phyloP scores from a whole-genome alignment of 1,140 invertebrate genomes.

The Heliconius hermathena region DNA sequence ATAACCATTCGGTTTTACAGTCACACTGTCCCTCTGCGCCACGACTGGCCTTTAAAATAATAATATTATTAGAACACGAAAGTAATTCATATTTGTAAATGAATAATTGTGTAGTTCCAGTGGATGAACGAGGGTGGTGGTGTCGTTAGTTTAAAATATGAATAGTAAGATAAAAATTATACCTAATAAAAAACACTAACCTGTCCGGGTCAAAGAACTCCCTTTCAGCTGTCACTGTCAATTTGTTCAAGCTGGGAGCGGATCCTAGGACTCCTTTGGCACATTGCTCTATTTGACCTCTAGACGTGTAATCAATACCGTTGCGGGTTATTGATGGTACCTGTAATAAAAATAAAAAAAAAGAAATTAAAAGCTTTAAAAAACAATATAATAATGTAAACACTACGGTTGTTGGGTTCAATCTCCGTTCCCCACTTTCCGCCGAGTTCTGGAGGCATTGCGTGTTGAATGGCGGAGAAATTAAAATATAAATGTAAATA shows the following conservation, averaged over 20 bases:
- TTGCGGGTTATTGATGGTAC: conserved; percentile 1
- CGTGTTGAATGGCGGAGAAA: too few species aligned
- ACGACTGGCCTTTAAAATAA: too few species aligned
- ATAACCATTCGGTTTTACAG: too few species aligned
- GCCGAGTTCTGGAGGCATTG: too few species aligned
- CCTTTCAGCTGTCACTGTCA: background rate
- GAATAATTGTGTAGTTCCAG: too few species aligned
- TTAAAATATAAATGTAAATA: too few species aligned
- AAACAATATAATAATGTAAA: background rate
- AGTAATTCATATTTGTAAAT: too few species aligned
- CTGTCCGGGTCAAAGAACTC: background rate
- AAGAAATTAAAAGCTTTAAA: background rate
- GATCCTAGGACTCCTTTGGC: background rate
- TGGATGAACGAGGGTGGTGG: too few species aligned
- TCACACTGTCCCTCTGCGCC: too few species aligned
- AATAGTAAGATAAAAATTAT: background rate
- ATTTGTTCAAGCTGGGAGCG: background rate
- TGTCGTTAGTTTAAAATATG: background rate
- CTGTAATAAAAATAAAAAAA: background rate
- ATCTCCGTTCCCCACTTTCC: too few species aligned
- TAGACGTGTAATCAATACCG: background rate
- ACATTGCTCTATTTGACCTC: background rate
- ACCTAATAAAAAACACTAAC: background rate
- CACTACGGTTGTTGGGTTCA: too few species aligned
- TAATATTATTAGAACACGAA: too few species aligned